Base-by-base conservation (phyloP, 30 jellyfish, hydroid and myxozoan species). In the Aurelia sp. region DNA sequence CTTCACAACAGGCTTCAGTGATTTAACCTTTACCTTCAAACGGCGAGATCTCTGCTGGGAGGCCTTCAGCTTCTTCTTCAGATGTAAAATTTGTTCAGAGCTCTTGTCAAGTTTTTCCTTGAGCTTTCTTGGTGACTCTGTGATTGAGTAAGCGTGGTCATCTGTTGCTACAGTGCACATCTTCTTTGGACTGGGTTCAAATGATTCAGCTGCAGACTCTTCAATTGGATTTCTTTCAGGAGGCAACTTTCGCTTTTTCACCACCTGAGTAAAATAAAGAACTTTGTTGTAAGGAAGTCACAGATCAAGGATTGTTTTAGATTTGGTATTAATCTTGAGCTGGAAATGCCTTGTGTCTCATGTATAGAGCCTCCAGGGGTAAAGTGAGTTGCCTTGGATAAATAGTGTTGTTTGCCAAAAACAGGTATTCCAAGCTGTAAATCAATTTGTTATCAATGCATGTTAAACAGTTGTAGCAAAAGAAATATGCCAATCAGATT, bases 21-120 rank as follows among this genome's bases (percentile, higher is more conserved):
- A 73, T 52, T 63, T 74, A 41, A 85, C 89, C 31, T 24, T 59
- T 60, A 5, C 24, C 62, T 58, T 27, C 22, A 71, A 60, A 61
- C 88, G 72, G 48, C 93, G 72, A 8, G 93, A 5, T 62, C 63
- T 73, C 50, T 85, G 90, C 60, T 73, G 76, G 17, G 67, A 27
- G 22, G 84, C 50, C 30, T 85, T 85, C 13, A 74, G 67, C 64
- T 72, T 60, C 63, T 52, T 47, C 50, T 59, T 85, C 67, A 85
- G 16, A 0, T 47, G 62, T 38, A 20, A 13, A 30, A 85, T 31
- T 53, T 75, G 64, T 22, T 19, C 59, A 17, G 52, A 17, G 47
- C 80, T 38, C 84, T 85, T 41, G 31, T 85, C 67, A n/a, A 73
- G 95, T 44, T 62, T 68, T 48, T 65, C 35, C 65, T 65, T 73